A percentile compares a stretch with the other conserved stretches of the same genome.
phyloP scores from a whole-genome alignment of 2,888 invertebrate species.

The Eilema griseolum region DNA sequence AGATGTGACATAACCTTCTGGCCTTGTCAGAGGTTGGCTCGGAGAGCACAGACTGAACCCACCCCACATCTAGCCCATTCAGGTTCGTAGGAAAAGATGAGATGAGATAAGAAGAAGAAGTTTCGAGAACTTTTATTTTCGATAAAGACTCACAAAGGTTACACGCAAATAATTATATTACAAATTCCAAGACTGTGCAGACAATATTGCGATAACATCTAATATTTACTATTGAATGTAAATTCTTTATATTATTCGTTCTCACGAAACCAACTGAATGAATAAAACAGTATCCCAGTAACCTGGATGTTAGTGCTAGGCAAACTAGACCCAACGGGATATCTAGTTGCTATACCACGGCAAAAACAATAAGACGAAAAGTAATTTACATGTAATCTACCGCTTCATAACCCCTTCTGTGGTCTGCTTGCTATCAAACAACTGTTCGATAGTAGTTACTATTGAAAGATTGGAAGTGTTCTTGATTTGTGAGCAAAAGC shows the following conservation, averaged over 20 bases:
- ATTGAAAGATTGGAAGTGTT: background rate
- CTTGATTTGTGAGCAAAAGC: background rate
- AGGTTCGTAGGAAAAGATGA: no score
- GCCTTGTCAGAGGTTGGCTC: no score
- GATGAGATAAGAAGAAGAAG: no score
- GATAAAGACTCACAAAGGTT: no score
- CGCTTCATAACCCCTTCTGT: constrained; percentile 51
- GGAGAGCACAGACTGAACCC: no score
- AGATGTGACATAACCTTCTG: no score
- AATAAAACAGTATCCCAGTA: constrained; percentile 51
- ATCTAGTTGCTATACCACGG: constrained; percentile 47
- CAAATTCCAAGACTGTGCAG: background rate
- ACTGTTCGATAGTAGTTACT: constrained; percentile 29
- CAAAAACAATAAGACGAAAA: constrained; percentile 55
- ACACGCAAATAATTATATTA: background rate
- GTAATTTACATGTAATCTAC: constrained; percentile 54
- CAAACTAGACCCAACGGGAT: constrained; percentile 47
- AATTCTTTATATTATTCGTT: background rate
- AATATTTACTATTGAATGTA: background rate
- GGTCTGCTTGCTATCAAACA: constrained; percentile 30
- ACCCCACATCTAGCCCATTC: no score
- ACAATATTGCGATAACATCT: background rate
- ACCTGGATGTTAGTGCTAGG: constrained; percentile 49
- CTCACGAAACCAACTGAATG: background rate
- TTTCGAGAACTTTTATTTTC: no score